Base-by-base conservation (phyloP, 2,888 invertebrate species). In the Nemotelus pantherinus region DNA sequence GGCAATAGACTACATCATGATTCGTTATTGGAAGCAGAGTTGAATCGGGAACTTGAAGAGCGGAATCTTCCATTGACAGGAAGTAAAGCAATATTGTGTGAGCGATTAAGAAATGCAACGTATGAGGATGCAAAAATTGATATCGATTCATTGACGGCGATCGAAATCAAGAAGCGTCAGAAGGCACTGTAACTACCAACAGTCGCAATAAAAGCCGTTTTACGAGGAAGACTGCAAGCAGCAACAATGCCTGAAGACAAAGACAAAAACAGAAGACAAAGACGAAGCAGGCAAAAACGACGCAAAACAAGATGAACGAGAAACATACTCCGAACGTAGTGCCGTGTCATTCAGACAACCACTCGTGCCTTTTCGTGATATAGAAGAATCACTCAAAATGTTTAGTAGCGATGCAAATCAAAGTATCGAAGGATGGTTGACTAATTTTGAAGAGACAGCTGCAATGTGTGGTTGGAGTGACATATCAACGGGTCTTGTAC, bases 331-430 rank as follows among this genome's bases (percentile, higher is more conserved):
- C 3, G 48, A 68, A 47, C 41, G 43, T 68, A n/a, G 10, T 44
- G 53, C 5, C n/a, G 39, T 39, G 47, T 1, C 7, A 7, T 39
- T 3, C 41, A 70, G 55, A 50, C 70, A 70, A 41, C 50, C 55
- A 53, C n/a, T 41, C n/a, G 53, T 71, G 41, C 39, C 71, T 9
- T 57, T 71, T 55, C 47, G 45, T 1, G 57, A 71, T 43, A 57
- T 71, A 5, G 70, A 70, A 50, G 43, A 71, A 47, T 71, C 71
- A 25, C 39, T 71, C 3, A 57, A 71, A 71, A 55, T 7, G 10
- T 71, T 68, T 25, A 68, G 39, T 7, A 50, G 67, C 67, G 67
- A 68, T 48, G 25, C 39, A 1, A 68, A 47, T 57, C 71, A 71
- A 55, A 55, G 25, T 71, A 47, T 71, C 6, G 25, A 55, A 41